A percentile compares a stretch with the other conserved stretches of the same genome.
These are phyloP conservation scores for Leucosticte australis DNA, from an alignment of 2,113 vertebrate species.

Conservation along the genomic window DNA sequence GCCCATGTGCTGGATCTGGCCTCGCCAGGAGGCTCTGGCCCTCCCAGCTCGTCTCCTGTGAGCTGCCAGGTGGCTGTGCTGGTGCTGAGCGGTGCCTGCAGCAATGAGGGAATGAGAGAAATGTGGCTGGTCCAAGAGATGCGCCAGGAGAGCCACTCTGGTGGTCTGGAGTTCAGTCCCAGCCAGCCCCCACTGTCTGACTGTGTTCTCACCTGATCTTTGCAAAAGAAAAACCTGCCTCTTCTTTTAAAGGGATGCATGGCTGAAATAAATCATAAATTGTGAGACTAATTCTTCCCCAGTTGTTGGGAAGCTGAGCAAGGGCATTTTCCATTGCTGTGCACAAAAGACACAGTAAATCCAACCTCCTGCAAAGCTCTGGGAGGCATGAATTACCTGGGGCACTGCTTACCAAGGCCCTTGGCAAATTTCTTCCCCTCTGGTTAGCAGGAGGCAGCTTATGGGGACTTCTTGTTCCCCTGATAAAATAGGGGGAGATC, in stretches of 20 bases:
- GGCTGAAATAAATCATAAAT: neutral
- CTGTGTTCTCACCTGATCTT: neutral
- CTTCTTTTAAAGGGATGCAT: neutral
- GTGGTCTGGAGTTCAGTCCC: neutral
- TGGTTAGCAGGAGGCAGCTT: neutral
- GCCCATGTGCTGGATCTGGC: neutral
- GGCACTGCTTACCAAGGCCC: neutral
- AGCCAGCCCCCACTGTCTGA: neutral
- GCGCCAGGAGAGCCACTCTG: neutral
- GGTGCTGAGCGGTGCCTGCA: neutral
- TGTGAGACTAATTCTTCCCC: neutral
- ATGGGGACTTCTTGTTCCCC: neutral
- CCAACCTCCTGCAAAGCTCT: neutral
- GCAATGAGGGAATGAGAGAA: neutral
- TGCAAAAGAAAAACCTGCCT: neutral
- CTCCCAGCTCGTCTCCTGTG: neutral
- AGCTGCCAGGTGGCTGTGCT: neutral
- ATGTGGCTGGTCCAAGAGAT: accelerated
- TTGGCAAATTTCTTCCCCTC: neutral
- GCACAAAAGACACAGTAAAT: neutral
- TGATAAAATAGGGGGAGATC: neutral
- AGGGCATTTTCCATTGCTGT: neutral
- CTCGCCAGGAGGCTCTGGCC: neutral
- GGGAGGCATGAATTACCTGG: neutral
- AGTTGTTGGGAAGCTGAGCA: neutral